Evolutionary conservation across 2,113 vertebrate genomes (phyloP), one percentile per base, ranked within the genome.

Genomic region (Sorex araneus): DNA sequence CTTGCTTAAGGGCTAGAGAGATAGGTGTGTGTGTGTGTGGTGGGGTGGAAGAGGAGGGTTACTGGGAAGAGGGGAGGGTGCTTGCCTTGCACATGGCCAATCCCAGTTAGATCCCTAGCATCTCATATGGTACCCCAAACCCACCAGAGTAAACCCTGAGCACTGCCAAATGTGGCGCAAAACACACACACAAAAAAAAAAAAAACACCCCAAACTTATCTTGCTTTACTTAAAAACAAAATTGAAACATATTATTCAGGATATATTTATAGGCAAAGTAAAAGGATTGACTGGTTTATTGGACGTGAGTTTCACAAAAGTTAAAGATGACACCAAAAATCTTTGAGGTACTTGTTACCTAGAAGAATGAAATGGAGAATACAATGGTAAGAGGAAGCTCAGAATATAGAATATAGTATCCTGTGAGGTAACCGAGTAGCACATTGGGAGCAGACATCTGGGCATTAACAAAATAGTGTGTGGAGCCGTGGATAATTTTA

Each of bases 191-290:
- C 45, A 47, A 6, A 47, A 47, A 6, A 47, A 6, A 50, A 10
- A 50, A 10, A 50, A 5, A 50, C 47, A 50, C 9, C 47, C 47
- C 6, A 50, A 50, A 23, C 57, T 40, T 60, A 19, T 60, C 57
- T 60, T 60, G 57, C 57, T 60, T 60, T 23, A 60, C 57, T 60
- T 60, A 60, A 60, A 60, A 60, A 60, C 57, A 60, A 60, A 54
- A 54, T 40, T 4, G 12, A 54, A 60, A 60, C 21, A 16, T 60
- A 19, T 21, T 60, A 64, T 75, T 90, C 15, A 8, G 47, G 54
- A 30, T 40, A 74, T 63, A 25, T 67, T 87, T 80, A 73, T 80
- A 92, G 84, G 60, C 30, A 90, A 91, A 83, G 12, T 63, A 87
- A 78, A 75, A 45, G 32, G 16, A 54, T 69, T 75, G 83, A 66